Base-by-base conservation (phyloP, 2,888 invertebrate genomes). In the Argyresthia goedartella region DNA sequence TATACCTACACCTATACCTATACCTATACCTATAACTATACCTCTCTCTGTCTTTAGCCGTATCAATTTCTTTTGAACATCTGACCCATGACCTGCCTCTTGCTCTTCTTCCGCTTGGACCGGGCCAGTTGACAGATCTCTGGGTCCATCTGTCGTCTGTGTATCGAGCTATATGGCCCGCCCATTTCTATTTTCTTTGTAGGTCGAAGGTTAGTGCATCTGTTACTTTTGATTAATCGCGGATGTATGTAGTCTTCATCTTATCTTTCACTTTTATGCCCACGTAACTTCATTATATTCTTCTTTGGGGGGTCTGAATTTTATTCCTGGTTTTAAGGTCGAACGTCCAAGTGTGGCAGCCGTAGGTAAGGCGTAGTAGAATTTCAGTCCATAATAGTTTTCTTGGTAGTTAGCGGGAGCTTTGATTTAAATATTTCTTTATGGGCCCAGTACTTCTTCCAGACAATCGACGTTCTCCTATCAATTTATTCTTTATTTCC, bases 141-240 rank as follows among this genome's bases (percentile, higher is more conserved):
- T 9, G 6, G 7, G 45, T 45, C 45, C 45, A 45, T 8, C 45
- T 14, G 15, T 16, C 16, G 15, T 45, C 45, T 9, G 14, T 11
- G 7, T 15, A 10, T 8, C 45, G 13, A 8, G 45, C 45, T 16
- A 55, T 50, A 47, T 55, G 57, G 36, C 57, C 54, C 6, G 52
- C 42, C 54, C 55, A 55, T 43, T 51, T 42, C 54, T 55, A 57
- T 49, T 57, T 54, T n/a, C 53, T 33, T 11, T 16, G 33, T 33
- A 42, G 16, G 15, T 15, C 6, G 10, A 14, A 16, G 10, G 1
- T 11, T 2, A 16, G 11, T 7, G 16, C 45, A 8, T 45, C 16
- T 1, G 15, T 45, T 14, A 16, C 7, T 16, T 45, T 45, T 16
- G 45, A 16, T 14, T 45, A n/a, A 3, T 9, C 15, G 4, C 45